Base-by-base conservation (phyloP, 2,113 vertebrate species). In the Zosterops borbonicus region DNA sequence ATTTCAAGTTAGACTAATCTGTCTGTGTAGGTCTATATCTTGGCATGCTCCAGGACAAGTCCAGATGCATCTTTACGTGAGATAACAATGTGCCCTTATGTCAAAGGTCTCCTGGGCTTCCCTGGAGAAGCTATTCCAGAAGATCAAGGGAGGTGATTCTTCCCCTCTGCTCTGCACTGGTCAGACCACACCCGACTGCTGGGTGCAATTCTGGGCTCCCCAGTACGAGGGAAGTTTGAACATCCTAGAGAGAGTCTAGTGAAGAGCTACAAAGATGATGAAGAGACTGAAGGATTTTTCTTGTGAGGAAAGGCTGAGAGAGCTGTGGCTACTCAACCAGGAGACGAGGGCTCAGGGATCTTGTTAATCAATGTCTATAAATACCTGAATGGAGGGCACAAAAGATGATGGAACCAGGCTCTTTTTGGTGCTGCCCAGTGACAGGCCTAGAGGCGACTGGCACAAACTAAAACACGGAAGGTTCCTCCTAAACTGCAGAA, bases 41-140 rank as follows among this genome's bases (percentile, higher is more conserved):
- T 62, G 58, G 9, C 35, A 31, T 14, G 15, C 5, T 56, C 10
- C 21, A 23, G 64, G 23, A 31, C 10, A 64, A 68, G 23, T 59
- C 29, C 41, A 64, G 23, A 33, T 53, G 14, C 22, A 55, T 28
- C 33, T 76, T 55, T 46, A 18, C 9, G 9, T 17, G 37, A 37
- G 23, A 3, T 9, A 47, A 12, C 9, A 16, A 13, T 19, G 9
- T 33, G 27, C 2, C 19, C 2, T 71, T 50, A 5, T 0, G 0
- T 50, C 28, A 41, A 35, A 10, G 1, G 8, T 56, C 9, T 41
- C 22, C 28, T n/a, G 52, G 10, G 5, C 12, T 41, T 56, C 41
- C 29, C 5, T 37, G 39, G 14, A 3, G 5, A n/a, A 69, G 41
- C 2, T 47, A 27, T 47, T 25, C 27, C 9, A 68, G 29, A 9